Percentiles rank a stretch among this genome's conserved stretches.
These are phyloP conservation scores for Megalops atlanticus DNA, from an alignment of 2,113 vertebrate genomes.

Conservation along the genomic window DNA sequence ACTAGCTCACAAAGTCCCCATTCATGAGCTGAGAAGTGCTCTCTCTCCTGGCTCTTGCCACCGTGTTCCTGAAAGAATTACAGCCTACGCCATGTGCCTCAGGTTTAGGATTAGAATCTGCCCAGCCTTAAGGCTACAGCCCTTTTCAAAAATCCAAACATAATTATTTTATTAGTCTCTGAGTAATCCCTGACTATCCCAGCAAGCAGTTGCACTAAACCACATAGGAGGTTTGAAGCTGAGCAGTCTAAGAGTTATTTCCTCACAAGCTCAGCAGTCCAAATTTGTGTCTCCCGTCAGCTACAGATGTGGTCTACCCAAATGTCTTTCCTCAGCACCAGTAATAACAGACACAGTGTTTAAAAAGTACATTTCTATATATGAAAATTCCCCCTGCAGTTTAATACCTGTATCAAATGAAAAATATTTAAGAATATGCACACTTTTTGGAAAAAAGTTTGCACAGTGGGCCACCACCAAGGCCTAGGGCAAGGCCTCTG, in stretches of 20 bases:
- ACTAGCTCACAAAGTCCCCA: conserved; percentile 58
- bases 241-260: background rate
- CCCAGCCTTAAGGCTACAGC: background rate
- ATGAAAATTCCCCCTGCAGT: background rate
- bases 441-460: conserved; percentile 4
- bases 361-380: background rate
- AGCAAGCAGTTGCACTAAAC: background rate
- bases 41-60: conserved; percentile 43
- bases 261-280: background rate
- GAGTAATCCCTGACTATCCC: background rate
- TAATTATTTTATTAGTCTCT: conserved; percentile 39
- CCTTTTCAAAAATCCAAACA: conserved; percentile 39
- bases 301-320: conserved; percentile 8
- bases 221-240: background rate
- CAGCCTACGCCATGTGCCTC: conserved; percentile 5
- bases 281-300: background rate
- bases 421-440: background rate
- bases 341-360: background rate
- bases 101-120: conserved; percentile 40
- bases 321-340: background rate
- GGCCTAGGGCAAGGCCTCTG: background rate
- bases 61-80: conserved; percentile 34
- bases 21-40: conserved; percentile 54
- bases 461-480: background rate
- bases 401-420: conserved; percentile 9